A percentile compares a stretch with the other conserved stretches of the same genome.
Conservation (phyloP, 2,113 vertebrate species). For the Piprites chloris region DNA sequence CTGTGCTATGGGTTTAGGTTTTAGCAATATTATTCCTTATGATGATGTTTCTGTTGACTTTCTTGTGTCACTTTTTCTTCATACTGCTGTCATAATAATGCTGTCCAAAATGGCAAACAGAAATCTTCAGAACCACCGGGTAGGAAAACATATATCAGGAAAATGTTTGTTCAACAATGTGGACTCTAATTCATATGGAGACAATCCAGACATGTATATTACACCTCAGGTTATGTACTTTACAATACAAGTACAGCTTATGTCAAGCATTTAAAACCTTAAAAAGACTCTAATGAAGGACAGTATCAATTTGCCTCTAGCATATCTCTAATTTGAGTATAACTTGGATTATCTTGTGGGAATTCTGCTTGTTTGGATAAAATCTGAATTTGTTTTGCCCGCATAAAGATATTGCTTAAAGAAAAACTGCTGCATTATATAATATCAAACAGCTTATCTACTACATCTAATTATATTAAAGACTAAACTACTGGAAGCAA, state of each 20-base stretch:
- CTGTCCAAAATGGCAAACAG: background rate
- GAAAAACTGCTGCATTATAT: background rate
- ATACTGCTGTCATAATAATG: background rate
- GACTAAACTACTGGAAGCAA: constrained; percentile 12
- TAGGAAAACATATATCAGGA: background rate
- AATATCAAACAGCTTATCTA: constrained; percentile 33
- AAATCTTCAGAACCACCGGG: background rate
- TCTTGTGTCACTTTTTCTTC: background rate
- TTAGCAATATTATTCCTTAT: background rate
- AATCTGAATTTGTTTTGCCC: constrained; percentile 14
- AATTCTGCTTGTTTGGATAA: constrained; percentile 39
- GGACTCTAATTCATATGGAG: background rate
- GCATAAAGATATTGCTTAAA: background rate
- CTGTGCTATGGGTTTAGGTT: background rate
- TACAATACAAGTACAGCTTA: background rate
- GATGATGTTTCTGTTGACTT: background rate
- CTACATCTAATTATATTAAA: constrained; percentile 29
- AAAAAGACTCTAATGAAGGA: background rate
- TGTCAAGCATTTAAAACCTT: background rate
- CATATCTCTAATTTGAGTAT: background rate
- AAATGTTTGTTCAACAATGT: background rate
- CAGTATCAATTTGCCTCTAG: background rate
- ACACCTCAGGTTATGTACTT: background rate
- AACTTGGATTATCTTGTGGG: constrained; percentile 23
- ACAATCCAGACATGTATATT: background rate